Percentiles rank a stretch among this genome's conserved stretches.
These are phyloP conservation scores for Cylas formicarius DNA, from an alignment of 1,140 invertebrate genomes.

Conservation along the genomic window DNA sequence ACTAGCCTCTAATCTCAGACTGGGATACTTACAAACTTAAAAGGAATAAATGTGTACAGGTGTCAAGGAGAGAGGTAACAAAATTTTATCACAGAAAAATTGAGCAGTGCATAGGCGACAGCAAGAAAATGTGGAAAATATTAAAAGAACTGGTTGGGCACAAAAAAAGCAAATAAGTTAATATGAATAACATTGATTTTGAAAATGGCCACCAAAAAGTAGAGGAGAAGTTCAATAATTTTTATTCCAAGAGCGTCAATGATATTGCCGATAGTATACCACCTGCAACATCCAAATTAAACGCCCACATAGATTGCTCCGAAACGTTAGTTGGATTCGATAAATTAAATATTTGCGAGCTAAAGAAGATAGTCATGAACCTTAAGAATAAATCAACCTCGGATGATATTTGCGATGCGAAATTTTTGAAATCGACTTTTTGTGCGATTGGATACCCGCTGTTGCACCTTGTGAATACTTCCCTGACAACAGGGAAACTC, in stretches of 20 bases:
- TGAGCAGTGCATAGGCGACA: conserved; percentile 7
- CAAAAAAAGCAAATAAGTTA: not conserved
- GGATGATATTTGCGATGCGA: conserved; percentile 3
- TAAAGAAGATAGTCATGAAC: conserved; percentile 2
- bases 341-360: conserved; percentile 2
- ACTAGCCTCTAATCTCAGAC: conserved; percentile 2
- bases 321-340: not conserved
- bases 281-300: not conserved
- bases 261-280: conserved; percentile 9
- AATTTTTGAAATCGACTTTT: conserved; percentile 5
- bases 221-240: conserved; percentile 5
- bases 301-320: too few relatives aligned
- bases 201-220: not conserved
- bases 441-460: conserved; percentile 12
- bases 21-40: conserved; percentile 11
- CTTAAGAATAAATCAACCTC: conserved; percentile 5
- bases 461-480: conserved; percentile 11
- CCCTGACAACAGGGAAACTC: conserved; percentile 9
- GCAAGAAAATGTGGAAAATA: conserved; percentile 15
- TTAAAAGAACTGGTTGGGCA: conserved; percentile 4
- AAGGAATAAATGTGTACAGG: conserved; percentile 8
- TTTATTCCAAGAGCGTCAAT: conserved; percentile 6
- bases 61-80: conserved; percentile 7
- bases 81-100: conserved; percentile 11
- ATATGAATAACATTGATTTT: not conserved